Evolutionary conservation across 23 tunicate genomes (phyloP).

Genomic region (Trididemnum nubilum): DNA sequence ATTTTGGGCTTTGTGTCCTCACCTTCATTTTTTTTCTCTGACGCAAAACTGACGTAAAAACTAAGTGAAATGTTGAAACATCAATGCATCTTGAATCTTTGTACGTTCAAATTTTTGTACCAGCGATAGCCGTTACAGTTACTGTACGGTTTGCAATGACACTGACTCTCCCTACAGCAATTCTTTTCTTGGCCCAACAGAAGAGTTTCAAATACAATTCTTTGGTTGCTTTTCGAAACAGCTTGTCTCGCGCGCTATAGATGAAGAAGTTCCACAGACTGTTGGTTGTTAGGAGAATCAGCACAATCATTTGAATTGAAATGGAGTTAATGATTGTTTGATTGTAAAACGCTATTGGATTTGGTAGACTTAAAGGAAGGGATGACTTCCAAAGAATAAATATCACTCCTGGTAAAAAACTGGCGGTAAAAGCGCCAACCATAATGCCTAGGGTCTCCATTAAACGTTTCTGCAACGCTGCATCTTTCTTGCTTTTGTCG

Average conservation of each 20-base stretch:
- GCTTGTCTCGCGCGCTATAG: slow-evolving; percentile 36
- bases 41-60: too few species aligned
- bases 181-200: too few species aligned
- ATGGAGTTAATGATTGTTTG: not conserved
- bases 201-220: too few species aligned
- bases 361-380: not conserved
- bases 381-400: not conserved
- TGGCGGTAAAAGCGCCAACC: slow-evolving; percentile 64
- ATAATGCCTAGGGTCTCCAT: slow-evolving; percentile 58
- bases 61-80: too few species aligned
- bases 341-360: not conserved
- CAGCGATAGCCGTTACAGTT: too few species aligned
- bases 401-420: slow-evolving; percentile 46
- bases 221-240: slow-evolving; percentile 32
- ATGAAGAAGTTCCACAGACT: slow-evolving; percentile 61
- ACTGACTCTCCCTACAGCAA: too few species aligned
- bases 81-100: too few species aligned
- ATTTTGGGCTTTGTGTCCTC: too few species aligned
- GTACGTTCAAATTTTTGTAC: too few species aligned
- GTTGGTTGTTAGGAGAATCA: slow-evolving; percentile 31
- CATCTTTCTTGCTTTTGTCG: not conserved
- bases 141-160: too few species aligned
- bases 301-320: slow-evolving; percentile 24
- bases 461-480: slow-evolving; percentile 31
- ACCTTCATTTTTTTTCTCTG: too few species aligned